Evolutionary conservation across 92 coral and sea anemone genomes (phyloP).

Genomic region (Zoanthus solanderi): DNA sequence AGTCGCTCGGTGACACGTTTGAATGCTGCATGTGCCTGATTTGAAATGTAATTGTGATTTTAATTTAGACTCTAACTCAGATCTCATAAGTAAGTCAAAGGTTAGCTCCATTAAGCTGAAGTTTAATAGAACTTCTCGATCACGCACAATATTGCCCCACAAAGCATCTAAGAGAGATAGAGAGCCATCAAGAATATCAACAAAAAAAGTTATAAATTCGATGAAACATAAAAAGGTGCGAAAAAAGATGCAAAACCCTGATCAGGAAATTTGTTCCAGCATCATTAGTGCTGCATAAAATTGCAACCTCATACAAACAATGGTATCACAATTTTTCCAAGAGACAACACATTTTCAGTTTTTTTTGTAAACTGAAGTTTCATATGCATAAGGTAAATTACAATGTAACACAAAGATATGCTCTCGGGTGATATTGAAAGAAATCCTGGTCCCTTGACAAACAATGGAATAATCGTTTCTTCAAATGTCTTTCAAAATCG

Average conservation of each 20-base stretch:
- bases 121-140: not conserved
- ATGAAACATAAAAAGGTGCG: not conserved
- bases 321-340: not conserved
- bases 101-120: not conserved
- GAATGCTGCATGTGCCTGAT: not conserved
- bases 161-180: not conserved
- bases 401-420: not conserved
- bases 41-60: not conserved
- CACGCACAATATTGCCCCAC: not conserved
- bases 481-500: not conserved
- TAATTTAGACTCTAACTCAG: not conserved
- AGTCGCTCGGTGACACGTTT: not conserved
- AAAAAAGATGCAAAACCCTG: not conserved
- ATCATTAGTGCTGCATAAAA: not conserved
- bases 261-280: not conserved
- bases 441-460: slow-evolving; percentile 11
- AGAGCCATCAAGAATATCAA: slow-evolving; percentile 10
- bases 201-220: not conserved
- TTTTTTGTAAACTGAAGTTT: not conserved
- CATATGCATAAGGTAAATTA: not conserved
- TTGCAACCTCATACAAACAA: not conserved
- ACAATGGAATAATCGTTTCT: not conserved
- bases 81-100: not conserved
- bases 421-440: slow-evolving; percentile 27
- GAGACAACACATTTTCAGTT: not conserved